Evolutionary conservation across 2,888 invertebrate genomes (phyloP).

Genomic region (Eledona agricola): DNA sequence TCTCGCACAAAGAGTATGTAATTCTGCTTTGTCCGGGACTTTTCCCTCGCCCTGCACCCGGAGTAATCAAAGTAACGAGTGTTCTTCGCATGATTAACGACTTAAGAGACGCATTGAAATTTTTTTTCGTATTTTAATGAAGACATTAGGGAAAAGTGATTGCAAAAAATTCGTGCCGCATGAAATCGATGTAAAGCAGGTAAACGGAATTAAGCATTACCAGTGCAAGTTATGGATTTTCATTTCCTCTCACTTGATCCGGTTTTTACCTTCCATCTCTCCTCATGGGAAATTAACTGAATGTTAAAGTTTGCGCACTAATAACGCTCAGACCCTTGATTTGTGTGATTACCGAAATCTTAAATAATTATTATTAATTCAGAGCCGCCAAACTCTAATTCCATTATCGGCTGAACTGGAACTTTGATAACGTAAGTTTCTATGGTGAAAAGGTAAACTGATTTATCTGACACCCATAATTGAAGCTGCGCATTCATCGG

Average conservation of each 20-base stretch:
- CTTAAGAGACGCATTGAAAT: too few species aligned
- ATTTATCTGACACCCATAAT: too few species aligned
- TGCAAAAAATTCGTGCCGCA: too few species aligned
- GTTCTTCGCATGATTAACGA: conserved; percentile 13
- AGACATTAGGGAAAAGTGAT: too few species aligned
- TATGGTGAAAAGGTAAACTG: conserved; percentile 19
- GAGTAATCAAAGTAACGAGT: conserved; percentile 14
- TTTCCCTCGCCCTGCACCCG: conserved; percentile 4
- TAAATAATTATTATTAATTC: conserved; percentile 36
- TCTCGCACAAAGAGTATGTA: conserved; percentile 18
- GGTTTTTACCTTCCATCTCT: conserved; percentile 52
- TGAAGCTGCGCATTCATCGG: too few species aligned
- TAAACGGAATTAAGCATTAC: too few species aligned
- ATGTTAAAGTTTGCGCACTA: conserved; percentile 32
- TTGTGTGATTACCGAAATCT: conserved; percentile 36
- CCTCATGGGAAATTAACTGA: conserved; percentile 56
- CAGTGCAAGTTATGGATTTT: conserved; percentile 56
- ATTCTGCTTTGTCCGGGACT: conserved; percentile 9
- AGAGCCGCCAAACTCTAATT: conserved; percentile 20
- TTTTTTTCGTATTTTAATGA: too few species aligned
- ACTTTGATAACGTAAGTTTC: conserved; percentile 25
- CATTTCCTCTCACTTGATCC: conserved; percentile 56
- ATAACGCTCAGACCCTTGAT: conserved; percentile 32
- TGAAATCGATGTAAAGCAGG: conserved; percentile 37
- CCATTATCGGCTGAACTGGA: conserved; percentile 13